Evolutionary conservation across 2,797 vertebrate species (phyloP).

Genomic region (Dromococcyx pavoninus): DNA sequence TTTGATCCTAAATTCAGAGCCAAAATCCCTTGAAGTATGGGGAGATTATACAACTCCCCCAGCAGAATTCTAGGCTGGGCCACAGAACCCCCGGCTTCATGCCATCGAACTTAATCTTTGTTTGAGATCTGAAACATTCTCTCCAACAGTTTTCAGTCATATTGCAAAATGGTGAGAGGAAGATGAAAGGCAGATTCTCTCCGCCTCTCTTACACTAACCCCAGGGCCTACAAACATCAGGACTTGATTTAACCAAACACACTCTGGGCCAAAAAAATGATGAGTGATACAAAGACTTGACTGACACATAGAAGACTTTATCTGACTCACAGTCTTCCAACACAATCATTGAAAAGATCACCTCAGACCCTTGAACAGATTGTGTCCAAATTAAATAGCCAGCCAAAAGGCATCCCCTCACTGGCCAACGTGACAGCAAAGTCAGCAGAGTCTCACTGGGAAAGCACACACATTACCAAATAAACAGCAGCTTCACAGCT

Average conservation of each 20-base stretch:
- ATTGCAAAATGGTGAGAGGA: conserved; percentile 35
- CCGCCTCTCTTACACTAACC: conserved; percentile 4
- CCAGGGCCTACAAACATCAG: conserved; percentile 50
- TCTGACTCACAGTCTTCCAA: not conserved
- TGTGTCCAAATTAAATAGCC: not conserved
- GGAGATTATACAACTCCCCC: conserved; percentile 7
- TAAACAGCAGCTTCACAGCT: not conserved
- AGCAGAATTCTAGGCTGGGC: conserved; percentile 19
- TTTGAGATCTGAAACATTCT: conserved; percentile 47
- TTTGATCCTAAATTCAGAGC: conserved; percentile 10
- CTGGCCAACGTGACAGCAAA: not conserved
- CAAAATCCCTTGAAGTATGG: not conserved
- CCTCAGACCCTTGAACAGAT: not conserved
- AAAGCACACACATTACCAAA: not conserved
- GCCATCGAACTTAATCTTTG: conserved; percentile 38
- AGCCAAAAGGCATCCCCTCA: not conserved
- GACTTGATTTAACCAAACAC: conserved; percentile 48
- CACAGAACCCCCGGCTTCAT: conserved; percentile 18
- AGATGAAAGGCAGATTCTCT: conserved; percentile 49
- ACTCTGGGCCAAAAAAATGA: conserved; percentile 20
- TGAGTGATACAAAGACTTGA: not conserved
- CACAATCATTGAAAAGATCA: not conserved
- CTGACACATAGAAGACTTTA: not conserved
- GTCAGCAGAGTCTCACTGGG: not conserved
- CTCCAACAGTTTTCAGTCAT: conserved; percentile 37